Base-by-base conservation (phyloP, 1,140 invertebrate genomes). In the Tetraneura akinire region DNA sequence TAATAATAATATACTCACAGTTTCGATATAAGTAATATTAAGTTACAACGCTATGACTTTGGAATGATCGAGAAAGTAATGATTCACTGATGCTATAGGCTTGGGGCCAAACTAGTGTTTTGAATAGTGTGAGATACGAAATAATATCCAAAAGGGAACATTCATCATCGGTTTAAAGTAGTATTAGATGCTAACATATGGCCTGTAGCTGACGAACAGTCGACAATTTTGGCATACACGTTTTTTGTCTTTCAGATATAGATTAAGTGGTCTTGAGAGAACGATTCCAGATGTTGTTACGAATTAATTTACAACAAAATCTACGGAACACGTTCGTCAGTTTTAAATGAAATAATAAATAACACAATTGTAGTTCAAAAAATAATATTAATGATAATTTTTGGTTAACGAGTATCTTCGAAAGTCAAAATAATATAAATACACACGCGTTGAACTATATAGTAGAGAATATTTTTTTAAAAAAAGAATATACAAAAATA, bases 211-310 rank as follows among this genome's bases (percentile, higher is more conserved):
- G 51, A 57, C 49, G 29, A 55, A 76, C 37, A 60, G 51, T 76
- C 53, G 21, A 60, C 51, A 57, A 23, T 60, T 60, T 78, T 78
- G 74, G 74, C 53, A 18, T 26, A 47, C 29, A 60, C 51, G 13
- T 47, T 42, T 76, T 60, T 26, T 47, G 51, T n/a, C 66, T 42
- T 76, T 60, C 37, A 21, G 73, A 60, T 47, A 26, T 3, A 18
- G 74, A 60, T 60, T 62, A 78, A 78, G 74, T 78, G 53, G 37
- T 78, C 74, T 21, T 62, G 55, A 78, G 37, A 62, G 53, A 78
- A 45, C 37, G 74, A 62, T 78, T 78, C 74, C 74, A 78, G 74
- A 78, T 78, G 74, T 78, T 78, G 9, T 45, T 47, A 29, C 16
- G 37, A 45, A 47, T 45, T 60, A 57, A 62, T 62, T 60, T 78